phyloP scores from a whole-genome alignment of 2,797 vertebrate genomes.

The Dallia pectoralis region DNA sequence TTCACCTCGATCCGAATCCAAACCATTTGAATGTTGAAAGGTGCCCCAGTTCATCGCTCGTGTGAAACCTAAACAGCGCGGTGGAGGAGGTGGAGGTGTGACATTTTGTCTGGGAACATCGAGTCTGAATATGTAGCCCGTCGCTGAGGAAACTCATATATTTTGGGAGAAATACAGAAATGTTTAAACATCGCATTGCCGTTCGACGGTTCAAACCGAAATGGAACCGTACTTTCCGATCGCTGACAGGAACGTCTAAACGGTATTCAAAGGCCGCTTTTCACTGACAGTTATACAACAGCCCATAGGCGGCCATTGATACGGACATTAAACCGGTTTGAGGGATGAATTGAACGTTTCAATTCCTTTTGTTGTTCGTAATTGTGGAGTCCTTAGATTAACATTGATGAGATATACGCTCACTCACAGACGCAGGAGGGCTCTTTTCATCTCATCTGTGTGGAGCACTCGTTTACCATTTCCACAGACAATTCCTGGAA shows the following conservation, averaged over 20 bases:
- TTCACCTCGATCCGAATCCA: slow-evolving; percentile 34
- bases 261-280: background rate
- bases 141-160: too few relatives aligned
- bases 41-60: slow-evolving; percentile 28
- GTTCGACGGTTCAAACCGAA: background rate
- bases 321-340: background rate
- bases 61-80: background rate
- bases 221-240: background rate
- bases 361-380: background rate
- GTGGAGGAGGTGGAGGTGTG: slow-evolving; percentile 23
- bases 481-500: slow-evolving; percentile 2
- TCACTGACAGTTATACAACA: background rate
- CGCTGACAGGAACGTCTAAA: background rate
- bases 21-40: slow-evolving; percentile 32
- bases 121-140: background rate
- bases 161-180: background rate
- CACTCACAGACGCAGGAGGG: background rate
- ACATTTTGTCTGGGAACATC: slow-evolving; percentile 15
- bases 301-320: background rate
- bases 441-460: background rate
- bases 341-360: background rate
- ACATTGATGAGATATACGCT: background rate
- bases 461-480: background rate
- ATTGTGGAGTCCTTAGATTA: background rate
- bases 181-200: background rate